Conservation (phyloP, 2,113 vertebrate species). For the Aix galericulata region DNA sequence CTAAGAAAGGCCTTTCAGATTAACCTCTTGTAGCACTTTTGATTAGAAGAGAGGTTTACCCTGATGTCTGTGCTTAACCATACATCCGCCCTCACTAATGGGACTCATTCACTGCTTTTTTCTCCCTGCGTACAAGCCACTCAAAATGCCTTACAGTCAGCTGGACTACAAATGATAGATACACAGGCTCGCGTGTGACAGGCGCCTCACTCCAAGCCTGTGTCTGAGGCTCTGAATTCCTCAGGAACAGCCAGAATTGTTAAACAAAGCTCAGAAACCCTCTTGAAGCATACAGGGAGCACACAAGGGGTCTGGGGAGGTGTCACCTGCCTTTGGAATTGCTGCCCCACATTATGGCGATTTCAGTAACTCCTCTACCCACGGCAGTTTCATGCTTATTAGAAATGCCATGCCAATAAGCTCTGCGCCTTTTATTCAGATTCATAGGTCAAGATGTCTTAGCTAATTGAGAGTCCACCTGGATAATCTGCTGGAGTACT, state of each 20-base stretch:
- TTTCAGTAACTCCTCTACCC: slow-evolving; percentile 49
- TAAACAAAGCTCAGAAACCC: slow-evolving; percentile 47
- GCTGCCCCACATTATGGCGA: slow-evolving; percentile 35
- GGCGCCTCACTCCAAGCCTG: not conserved
- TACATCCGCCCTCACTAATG: not conserved
- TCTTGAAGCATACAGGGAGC: slow-evolving; percentile 1
- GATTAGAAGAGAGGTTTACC: not conserved
- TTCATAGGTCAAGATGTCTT: slow-evolving; percentile 70
- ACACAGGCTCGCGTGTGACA: not conserved
- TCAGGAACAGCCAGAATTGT: slow-evolving; percentile 31
- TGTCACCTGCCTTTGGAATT: slow-evolving; percentile 62
- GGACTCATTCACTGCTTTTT: not conserved
- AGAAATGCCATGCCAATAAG: slow-evolving; percentile 62
- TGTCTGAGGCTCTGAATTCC: not conserved
- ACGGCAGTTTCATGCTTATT: slow-evolving; percentile 63
- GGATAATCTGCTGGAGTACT: slow-evolving; percentile 63
- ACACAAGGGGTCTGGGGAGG: slow-evolving; percentile 49
- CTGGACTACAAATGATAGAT: not conserved
- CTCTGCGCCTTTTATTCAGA: slow-evolving; percentile 56
- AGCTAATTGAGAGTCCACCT: slow-evolving; percentile 61
- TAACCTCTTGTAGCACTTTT: not conserved
- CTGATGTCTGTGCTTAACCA: not conserved
- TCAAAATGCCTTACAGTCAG: not conserved
- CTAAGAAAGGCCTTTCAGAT: not conserved
- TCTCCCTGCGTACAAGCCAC: not conserved